phyloP scores from a whole-genome alignment of 2,797 vertebrate species.

The Cirrhinus mrigala region DNA sequence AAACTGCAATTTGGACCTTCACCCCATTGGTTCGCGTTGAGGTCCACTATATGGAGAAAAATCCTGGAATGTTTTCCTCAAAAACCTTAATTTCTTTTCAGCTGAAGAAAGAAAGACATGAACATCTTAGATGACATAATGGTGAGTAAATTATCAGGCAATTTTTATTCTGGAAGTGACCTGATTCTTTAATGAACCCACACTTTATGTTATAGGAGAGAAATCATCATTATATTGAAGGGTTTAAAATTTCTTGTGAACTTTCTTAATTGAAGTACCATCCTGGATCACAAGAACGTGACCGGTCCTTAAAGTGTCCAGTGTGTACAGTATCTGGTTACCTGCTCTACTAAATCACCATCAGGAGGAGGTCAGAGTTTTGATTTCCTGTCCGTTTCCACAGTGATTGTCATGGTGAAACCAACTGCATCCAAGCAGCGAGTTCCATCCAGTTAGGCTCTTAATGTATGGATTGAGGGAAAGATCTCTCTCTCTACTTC shows the following conservation, averaged over 20 bases:
- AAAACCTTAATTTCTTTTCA: too few relatives aligned
- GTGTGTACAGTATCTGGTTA: constrained; percentile 10
- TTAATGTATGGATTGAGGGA: constrained; percentile 65
- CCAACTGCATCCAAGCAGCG: constrained; percentile 61
- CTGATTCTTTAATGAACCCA: neutral
- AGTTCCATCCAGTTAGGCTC: constrained; percentile 59
- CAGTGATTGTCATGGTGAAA: constrained; percentile 69
- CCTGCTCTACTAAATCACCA: constrained; percentile 66
- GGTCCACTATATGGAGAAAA: too few relatives aligned
- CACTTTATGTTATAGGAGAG: neutral
- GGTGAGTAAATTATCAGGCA: too few relatives aligned
- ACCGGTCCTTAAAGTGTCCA: neutral
- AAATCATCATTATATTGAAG: neutral
- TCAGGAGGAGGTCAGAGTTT: constrained; percentile 52
- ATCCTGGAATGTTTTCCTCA: too few relatives aligned
- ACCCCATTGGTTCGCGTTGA: too few relatives aligned
- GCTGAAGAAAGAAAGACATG: too few relatives aligned
- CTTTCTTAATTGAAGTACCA: neutral
- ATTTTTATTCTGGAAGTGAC: too few relatives aligned
- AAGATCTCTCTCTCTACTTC: constrained; percentile 55
- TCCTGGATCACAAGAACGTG: neutral
- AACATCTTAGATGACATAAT: too few relatives aligned
- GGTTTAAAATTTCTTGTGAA: neutral
- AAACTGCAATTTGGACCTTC: too few relatives aligned
- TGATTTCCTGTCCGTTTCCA: constrained; percentile 71